Evolutionary conservation across 2,113 vertebrate species (phyloP).

Genomic region (Arothron firmamentum): DNA sequence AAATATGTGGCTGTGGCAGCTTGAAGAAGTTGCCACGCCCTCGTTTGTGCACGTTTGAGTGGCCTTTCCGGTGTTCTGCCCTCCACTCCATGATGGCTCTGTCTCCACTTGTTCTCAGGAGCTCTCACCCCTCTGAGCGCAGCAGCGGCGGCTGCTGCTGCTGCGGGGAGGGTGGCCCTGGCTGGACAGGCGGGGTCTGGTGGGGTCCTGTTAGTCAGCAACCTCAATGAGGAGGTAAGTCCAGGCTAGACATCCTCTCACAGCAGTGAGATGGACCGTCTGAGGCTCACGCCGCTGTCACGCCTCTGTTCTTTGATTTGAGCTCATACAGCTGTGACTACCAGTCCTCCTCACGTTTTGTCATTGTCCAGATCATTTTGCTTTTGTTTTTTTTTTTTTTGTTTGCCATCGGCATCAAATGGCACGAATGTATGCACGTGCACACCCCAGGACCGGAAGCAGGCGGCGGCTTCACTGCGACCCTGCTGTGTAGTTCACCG

Average conservation of each 20-base stretch:
- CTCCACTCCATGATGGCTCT: conserved; percentile 53
- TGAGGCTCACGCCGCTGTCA: conserved; percentile 18
- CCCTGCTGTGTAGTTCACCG: too few species aligned
- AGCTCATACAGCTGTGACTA: background rate
- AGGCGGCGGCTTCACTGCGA: too few species aligned
- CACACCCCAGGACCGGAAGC: too few species aligned
- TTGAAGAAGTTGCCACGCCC: too few species aligned
- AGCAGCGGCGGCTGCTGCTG: conserved; percentile 90
- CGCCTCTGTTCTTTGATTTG: background rate
- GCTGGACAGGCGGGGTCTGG: conserved; percentile 86
- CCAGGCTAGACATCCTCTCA: conserved; percentile 8
- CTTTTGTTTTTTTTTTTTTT: too few species aligned
- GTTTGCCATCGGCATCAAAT: too few species aligned
- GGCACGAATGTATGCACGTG: too few species aligned
- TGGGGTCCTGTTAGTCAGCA: conserved; percentile 95
- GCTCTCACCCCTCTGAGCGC: conserved; percentile 92
- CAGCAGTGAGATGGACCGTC: conserved; percentile 15
- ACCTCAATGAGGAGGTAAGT: conserved; percentile 99
- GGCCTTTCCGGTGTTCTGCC: background rate
- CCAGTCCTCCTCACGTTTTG: background rate
- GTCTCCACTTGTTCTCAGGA: conserved; percentile 76
- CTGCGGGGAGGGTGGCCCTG: conserved; percentile 89
- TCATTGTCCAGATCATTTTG: too few species aligned
- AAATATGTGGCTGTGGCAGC: background rate
- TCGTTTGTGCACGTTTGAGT: too few species aligned